These are phyloP conservation scores for Phaenicophaeus curvirostris DNA, from an alignment of 2,797 vertebrate species.

Conservation along the genomic window DNA sequence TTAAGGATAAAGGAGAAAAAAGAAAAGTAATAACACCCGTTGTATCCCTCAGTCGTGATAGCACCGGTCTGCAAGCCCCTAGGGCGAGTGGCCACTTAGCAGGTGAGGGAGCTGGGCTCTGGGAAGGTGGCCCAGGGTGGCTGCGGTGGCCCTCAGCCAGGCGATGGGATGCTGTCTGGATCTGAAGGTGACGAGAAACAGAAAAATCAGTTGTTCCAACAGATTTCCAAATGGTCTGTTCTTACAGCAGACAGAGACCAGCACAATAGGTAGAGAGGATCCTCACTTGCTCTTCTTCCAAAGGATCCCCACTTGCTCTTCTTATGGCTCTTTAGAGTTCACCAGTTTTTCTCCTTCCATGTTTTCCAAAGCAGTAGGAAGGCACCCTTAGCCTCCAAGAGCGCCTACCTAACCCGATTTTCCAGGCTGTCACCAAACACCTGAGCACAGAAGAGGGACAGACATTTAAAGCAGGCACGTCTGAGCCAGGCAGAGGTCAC, in stretches of 20 bases:
- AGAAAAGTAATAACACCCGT: neutral
- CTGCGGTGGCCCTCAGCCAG: neutral
- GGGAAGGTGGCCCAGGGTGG: neutral
- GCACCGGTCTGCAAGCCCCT: neutral
- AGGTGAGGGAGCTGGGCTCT: neutral
- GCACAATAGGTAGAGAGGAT: neutral
- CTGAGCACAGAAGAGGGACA: neutral
- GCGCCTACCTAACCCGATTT: neutral
- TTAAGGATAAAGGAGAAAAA: neutral
- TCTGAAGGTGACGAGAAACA: neutral
- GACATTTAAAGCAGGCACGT: neutral
- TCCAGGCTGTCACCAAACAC: neutral
- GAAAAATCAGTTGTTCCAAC: neutral
- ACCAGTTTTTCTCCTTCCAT: neutral
- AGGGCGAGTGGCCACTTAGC: rapidly evolving
- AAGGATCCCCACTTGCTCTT: neutral
- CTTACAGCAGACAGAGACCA: neutral
- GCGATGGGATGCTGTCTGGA: neutral
- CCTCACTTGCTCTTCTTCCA: neutral
- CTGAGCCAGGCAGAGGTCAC: neutral
- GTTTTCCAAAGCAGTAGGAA: neutral
- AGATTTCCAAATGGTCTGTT: neutral
- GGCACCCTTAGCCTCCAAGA: neutral
- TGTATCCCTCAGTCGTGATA: neutral
- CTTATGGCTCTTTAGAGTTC: neutral